These are phyloP conservation scores for Saxidomus purpurata DNA, from an alignment of 1,140 invertebrate genomes.

Conservation along the genomic window DNA sequence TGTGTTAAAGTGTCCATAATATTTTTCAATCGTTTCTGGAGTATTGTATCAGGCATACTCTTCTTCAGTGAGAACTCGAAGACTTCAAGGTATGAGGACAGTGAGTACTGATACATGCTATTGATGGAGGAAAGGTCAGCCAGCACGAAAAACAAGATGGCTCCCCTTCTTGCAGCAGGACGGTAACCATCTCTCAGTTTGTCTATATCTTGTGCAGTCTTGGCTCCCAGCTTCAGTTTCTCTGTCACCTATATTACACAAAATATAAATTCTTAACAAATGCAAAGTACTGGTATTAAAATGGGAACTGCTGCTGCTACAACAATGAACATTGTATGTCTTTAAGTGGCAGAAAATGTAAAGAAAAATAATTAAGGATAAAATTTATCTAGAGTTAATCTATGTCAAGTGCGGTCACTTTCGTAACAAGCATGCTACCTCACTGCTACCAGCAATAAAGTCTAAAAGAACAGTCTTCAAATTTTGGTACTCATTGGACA, in stretches of 20 bases:
- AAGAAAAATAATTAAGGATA: no score
- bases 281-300: no score
- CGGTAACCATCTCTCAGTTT: conserved; percentile 93
- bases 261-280: no score
- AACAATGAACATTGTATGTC: no score
- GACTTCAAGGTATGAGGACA: conserved; percentile 90
- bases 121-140: conserved; percentile 95
- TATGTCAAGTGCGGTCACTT: no score
- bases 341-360: no score
- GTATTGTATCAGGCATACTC: conserved; percentile 91
- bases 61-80: conserved; percentile 93
- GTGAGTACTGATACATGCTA: conserved; percentile 96
- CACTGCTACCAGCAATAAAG: no score
- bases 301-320: no score
- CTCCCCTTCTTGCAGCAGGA: conserved; percentile 93
- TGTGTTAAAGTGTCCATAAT: conserved; percentile 94
- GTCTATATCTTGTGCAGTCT: conserved; percentile 93
- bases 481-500: no score
- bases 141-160: conserved; percentile 95
- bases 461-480: no score
- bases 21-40: conserved; percentile 91
- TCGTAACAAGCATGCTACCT: no score
- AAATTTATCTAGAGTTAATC: no score
- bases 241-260: conserved; percentile 91
- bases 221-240: conserved; percentile 90